Base-by-base conservation (phyloP, 2,113 vertebrate species). In the Myotis yumanensis region DNA sequence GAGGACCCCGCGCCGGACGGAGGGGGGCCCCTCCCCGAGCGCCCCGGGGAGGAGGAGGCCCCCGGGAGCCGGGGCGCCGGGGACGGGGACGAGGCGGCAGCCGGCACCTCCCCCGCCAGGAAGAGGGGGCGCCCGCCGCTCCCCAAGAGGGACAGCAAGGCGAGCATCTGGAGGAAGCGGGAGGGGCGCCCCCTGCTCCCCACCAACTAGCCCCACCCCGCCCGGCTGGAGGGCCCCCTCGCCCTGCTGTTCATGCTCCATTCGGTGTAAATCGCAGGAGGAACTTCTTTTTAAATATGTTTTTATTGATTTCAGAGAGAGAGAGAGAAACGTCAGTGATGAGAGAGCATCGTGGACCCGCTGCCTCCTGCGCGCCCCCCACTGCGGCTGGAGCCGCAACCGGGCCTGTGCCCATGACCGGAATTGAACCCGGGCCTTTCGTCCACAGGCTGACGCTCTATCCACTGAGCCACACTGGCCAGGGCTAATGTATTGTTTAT, bases 1-100 rank as follows among this genome's bases (percentile, higher is more conserved):
- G 99, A 99, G 96, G 99, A 99, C 96, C 98, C 98, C 0, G 98
- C 98, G 91, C 96, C 99, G 62, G 99, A 99, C 43, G 98, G 98
- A 90, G 98, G 98, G 30, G 97, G 97, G 95, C 14, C 97, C 0
- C 96, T 95, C n/a, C 0, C 93, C 37, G 98, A 98, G 71, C 98
- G 97, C 62, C 97, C 93, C 0, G 15, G 88, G 17, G 98, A 98
- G 82, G 98, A 98, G 82, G 98, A 98, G 95, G 94, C 96, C 71
- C 96, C 94, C 0, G 96, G 94, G 92, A 98, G 96, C 88, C 98
- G 97, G 95, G 86, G 75, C 85, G 64, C 91, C 0, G 64, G 97
- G 17, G 52, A 16, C 52, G 0, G 18, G 18, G 52, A 20, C 18
- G 43, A 46, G 5, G 43, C 43, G 43, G 43, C 6, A 81, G 97